Percentiles rank a stretch among this genome's conserved stretches.
phyloP scores from a whole-genome alignment of 2,113 vertebrate species.

The Grammomys dolichurus region DNA sequence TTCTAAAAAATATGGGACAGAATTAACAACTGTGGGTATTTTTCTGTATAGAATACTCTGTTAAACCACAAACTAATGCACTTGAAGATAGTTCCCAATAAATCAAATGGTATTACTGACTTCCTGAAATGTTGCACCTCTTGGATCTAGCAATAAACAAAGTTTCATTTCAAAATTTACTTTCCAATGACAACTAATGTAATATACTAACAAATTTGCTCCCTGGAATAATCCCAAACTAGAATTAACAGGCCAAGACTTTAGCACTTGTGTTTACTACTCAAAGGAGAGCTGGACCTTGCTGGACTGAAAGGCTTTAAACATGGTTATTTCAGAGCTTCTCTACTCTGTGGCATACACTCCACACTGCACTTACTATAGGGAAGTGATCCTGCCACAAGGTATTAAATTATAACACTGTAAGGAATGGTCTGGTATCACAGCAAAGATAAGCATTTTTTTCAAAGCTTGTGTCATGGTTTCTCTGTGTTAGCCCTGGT shows the following conservation, averaged over 20 bases:
- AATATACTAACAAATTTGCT: constrained; percentile 47
- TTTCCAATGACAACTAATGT: constrained; percentile 37
- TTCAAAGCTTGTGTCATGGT: not conserved
- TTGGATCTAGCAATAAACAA: constrained; percentile 42
- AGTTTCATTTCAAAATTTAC: constrained; percentile 55
- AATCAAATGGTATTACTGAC: constrained; percentile 50
- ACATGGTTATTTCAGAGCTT: not conserved
- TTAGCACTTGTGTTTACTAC: not conserved
- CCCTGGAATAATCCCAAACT: constrained; percentile 22
- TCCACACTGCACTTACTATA: not conserved
- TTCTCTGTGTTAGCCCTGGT: not conserved
- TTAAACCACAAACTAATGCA: constrained; percentile 56
- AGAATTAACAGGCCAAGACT: constrained; percentile 32
- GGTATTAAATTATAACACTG: constrained; percentile 14
- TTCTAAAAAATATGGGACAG: constrained; percentile 20
- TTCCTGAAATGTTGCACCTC: constrained; percentile 50
- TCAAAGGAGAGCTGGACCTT: not conserved
- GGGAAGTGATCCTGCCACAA: constrained; percentile 9
- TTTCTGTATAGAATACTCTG: constrained; percentile 22
- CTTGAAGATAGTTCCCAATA: constrained; percentile 16
- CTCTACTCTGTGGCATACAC: not conserved
- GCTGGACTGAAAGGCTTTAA: constrained; percentile 12
- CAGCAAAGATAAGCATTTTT: constrained; percentile 36
- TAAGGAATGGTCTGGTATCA: not conserved
- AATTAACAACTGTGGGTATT: constrained; percentile 46